phyloP scores from a whole-genome alignment of 2,888 invertebrate genomes.

The Brachycybe producta region DNA sequence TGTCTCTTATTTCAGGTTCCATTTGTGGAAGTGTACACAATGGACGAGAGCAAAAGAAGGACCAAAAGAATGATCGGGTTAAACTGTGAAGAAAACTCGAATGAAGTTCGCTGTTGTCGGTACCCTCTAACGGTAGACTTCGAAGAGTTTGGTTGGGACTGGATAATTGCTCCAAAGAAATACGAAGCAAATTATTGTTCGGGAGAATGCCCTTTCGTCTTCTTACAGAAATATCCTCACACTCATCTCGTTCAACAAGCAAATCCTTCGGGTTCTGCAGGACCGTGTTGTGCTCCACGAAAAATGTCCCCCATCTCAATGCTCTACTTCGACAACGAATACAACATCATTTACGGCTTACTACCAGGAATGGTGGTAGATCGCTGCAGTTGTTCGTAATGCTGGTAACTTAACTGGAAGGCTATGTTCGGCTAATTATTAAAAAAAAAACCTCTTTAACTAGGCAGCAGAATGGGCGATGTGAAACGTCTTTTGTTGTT shows the following conservation, averaged over 20 bases:
- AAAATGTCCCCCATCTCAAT: conserved; percentile 64
- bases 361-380: conserved; percentile 91
- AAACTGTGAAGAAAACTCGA: conserved; percentile 66
- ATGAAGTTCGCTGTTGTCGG: conserved; percentile 79
- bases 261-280: conserved; percentile 57
- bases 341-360: conserved; percentile 72
- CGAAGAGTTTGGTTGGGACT: conserved; percentile 91
- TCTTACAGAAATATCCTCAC: conserved; percentile 72
- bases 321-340: conserved; percentile 79
- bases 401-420: background rate
- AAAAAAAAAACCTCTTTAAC: too few species aligned
- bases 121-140: conserved; percentile 89
- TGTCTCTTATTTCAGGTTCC: conserved; percentile 25
- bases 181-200: conserved; percentile 94
- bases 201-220: conserved; percentile 82
- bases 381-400: conserved; percentile 77
- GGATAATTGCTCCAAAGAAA: conserved; percentile 88
- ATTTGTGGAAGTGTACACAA: conserved; percentile 27
- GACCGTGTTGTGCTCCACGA: conserved; percentile 85
- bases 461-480: too few species aligned
- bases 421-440: background rate
- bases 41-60: conserved; percentile 33
- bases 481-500: too few species aligned
- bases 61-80: conserved; percentile 64
- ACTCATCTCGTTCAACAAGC: conserved; percentile 76